Percentiles rank a stretch among this genome's conserved stretches.
Evolutionary conservation across 23 tunicate genomes (phyloP).

Genomic region (Clavelina lepadiformis): DNA sequence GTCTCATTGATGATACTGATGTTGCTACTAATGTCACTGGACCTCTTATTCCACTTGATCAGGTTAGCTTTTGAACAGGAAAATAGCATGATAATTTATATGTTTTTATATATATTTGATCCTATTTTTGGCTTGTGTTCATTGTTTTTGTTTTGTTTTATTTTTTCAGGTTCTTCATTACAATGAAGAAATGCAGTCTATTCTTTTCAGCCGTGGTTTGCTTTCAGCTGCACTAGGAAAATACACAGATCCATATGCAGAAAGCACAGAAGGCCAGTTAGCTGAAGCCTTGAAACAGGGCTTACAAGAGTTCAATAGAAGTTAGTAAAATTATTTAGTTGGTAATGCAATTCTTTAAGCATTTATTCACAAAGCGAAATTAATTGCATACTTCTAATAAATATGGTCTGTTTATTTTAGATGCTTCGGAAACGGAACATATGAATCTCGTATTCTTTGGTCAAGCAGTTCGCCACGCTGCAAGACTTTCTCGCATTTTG

Average conservation of each 20-base stretch:
- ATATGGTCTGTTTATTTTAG: neutral
- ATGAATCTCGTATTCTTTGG: constrained; percentile 62
- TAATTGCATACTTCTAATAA: neutral
- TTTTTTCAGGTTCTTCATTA: constrained; percentile 43
- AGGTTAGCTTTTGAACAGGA: constrained; percentile 25
- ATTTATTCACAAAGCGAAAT: neutral
- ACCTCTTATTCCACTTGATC: constrained; percentile 53
- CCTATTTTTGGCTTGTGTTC: neutral
- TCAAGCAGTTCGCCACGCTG: constrained; percentile 72
- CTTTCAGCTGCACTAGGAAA: constrained; percentile 13
- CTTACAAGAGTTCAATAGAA: constrained; percentile 36
- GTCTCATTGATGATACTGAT: constrained; percentile 62
- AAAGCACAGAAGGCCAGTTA: constrained; percentile 43
- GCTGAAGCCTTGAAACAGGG: constrained; percentile 26
- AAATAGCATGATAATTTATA: neutral
- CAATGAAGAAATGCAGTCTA: constrained; percentile 40
- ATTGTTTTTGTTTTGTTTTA: neutral
- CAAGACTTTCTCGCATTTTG: constrained; percentile 66
- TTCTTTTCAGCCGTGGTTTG: constrained; percentile 52
- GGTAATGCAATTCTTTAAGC: neutral
- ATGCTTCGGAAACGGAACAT: neutral
- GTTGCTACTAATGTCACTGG: constrained; percentile 37
- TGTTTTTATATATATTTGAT: neutral
- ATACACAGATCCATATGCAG: constrained; percentile 27
- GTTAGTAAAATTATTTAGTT: constrained; percentile 5